Percentiles rank a stretch among this genome's conserved stretches.
Evolutionary conservation across 2,113 vertebrate species (phyloP).

Genomic region (Austrofundulus limnaeus): DNA sequence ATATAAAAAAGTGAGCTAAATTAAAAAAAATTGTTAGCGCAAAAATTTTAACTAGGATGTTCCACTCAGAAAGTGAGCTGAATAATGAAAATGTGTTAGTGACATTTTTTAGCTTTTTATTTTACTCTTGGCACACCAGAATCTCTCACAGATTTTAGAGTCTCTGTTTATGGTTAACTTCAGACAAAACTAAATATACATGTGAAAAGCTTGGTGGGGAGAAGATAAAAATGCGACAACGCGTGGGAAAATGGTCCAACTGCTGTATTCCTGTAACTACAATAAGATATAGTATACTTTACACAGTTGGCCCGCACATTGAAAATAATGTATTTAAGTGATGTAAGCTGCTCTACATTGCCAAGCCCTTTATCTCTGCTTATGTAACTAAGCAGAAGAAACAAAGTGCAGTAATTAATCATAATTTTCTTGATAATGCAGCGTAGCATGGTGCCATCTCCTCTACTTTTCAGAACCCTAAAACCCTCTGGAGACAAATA

Average conservation of each 20-base stretch:
- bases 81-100: too few species aligned
- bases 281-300: conserved; percentile 1
- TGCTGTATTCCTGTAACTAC: conserved; percentile 7
- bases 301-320: not conserved
- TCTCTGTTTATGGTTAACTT: conserved; percentile 40
- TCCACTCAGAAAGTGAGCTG: too few species aligned
- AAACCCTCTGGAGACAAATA: conserved; percentile 27
- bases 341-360: conserved; percentile 64
- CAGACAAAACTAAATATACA: conserved; percentile 37
- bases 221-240: conserved; percentile 1
- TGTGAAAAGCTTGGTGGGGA: conserved; percentile 34
- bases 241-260: not conserved
- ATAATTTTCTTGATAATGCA: conserved; percentile 63
- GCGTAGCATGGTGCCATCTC: conserved; percentile 55
- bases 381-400: conserved; percentile 65
- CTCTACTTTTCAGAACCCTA: conserved; percentile 39
- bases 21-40: too few species aligned
- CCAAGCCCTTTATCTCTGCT: conserved; percentile 60
- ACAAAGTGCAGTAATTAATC: conserved; percentile 74
- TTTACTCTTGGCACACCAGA: too few species aligned
- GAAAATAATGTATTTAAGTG: conserved; percentile 26
- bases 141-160: conserved; percentile 48
- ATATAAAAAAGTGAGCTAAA: too few species aligned
- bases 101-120: too few species aligned
- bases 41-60: too few species aligned